Base-by-base conservation (phyloP, 2,797 vertebrate genomes). In the Gymnocypris eckloni region DNA sequence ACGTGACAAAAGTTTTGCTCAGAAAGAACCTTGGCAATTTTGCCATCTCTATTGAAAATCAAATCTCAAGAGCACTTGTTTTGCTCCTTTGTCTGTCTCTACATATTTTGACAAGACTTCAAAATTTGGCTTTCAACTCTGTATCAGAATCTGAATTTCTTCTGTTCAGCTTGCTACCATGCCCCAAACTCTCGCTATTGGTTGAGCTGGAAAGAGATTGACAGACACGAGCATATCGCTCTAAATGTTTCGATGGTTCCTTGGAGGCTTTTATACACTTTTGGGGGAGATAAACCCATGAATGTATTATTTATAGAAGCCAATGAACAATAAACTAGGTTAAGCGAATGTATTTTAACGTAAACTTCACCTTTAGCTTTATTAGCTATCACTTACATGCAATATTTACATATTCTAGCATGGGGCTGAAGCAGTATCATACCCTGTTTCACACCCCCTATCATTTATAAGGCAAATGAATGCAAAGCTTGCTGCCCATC, bases 401-500 rank as follows among this genome's bases (percentile, higher is more conserved):
- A 67, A 18, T 67, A 67, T 37, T 67, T 37, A 37, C 15, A 37
- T 67, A 67, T 37, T 18, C 28, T 67, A 45, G n/a, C 59, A 66
- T 37, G 4, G 1, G 69, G 22, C 50, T 54, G 8, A 41, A 69
- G 79, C 45, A 37, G 33, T 18, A 20, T 13, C n/a, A 41, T 22
- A n/a, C 22, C 13, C 13, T n/a, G 54, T 70, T 67, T 67, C 64
- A 33, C 18, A 28, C 4, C n/a, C 15, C 11, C 16, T 11, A 45
- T 82, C 50, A 59, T 39, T 64, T 64, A 70, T 71, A 82, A 56
- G 50, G 12, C 33, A 82, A 82, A 82, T 28, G 11, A 43, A 82
- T 82, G 81, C 69, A 59, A 82, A 45, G 52, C 81, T 72, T n/a
- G 12, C 50, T 69, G 22, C 20, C 80, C n/a, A 82, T 72, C 52